Percentiles rank a stretch among this genome's conserved stretches.
These are phyloP conservation scores for Philaethria dido DNA, from an alignment of 2,888 invertebrate genomes.

Conservation along the genomic window DNA sequence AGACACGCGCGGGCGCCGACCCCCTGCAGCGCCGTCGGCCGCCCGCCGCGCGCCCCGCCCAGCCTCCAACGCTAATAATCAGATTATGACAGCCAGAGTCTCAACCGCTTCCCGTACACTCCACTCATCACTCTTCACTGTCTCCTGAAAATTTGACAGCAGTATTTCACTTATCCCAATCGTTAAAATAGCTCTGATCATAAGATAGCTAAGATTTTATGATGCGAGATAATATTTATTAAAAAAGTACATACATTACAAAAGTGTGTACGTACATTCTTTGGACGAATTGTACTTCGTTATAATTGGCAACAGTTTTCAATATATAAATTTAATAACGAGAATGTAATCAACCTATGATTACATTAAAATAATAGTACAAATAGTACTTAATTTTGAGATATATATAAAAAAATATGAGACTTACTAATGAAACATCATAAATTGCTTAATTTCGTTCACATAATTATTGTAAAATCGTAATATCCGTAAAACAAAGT, in stretches of 20 bases:
- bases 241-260: too few species aligned
- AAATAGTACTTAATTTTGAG: too few species aligned
- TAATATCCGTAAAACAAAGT: slow-evolving; percentile 60
- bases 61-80: slow-evolving; percentile 77
- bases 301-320: background rate
- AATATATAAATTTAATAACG: background rate
- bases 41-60: slow-evolving; percentile 77
- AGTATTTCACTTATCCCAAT: slow-evolving; percentile 52
- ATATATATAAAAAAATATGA: background rate
- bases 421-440: slow-evolving; percentile 17
- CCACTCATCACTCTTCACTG: slow-evolving; percentile 70
- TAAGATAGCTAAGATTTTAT: slow-evolving; percentile 28
- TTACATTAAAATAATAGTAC: too few species aligned
- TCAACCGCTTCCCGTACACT: slow-evolving; percentile 58
- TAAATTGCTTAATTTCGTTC: slow-evolving; percentile 47
- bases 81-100: slow-evolving; percentile 81
- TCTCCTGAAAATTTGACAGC: slow-evolving; percentile 64
- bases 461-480: slow-evolving; percentile 53
- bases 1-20: slow-evolving; percentile 79
- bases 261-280: background rate
- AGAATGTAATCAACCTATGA: background rate
- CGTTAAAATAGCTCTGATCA: slow-evolving; percentile 41
- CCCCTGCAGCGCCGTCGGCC: slow-evolving; percentile 77
- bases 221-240: background rate
- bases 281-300: background rate